phyloP scores from a whole-genome alignment of 2,888 invertebrate genomes.

The Ectobius pallidus region DNA sequence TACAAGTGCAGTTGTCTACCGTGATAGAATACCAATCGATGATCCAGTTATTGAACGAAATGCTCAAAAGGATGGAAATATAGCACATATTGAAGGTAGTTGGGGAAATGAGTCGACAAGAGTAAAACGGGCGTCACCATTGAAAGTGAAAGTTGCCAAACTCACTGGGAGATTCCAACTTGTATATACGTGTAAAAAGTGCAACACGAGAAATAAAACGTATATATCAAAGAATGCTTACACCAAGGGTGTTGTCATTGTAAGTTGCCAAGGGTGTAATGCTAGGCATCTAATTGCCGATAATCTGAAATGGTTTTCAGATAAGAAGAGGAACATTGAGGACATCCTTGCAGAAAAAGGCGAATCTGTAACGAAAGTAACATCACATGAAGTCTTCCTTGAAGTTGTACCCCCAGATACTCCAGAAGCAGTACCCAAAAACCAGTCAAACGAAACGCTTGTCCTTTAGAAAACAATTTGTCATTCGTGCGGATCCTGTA shows the following conservation, averaged over 20 bases:
- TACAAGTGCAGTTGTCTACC: too few species aligned
- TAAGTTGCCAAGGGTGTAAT: slow-evolving; percentile 83
- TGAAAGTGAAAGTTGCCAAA: slow-evolving; percentile 44
- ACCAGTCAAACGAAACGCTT: background rate
- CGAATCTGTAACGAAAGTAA: slow-evolving; percentile 66
- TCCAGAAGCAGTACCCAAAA: background rate
- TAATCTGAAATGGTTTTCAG: slow-evolving; percentile 93
- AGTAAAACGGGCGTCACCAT: too few species aligned
- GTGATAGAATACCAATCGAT: too few species aligned
- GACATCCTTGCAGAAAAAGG: slow-evolving; percentile 87
- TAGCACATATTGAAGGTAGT: too few species aligned
- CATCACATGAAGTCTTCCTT: slow-evolving; percentile 29
- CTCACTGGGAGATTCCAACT: slow-evolving; percentile 69
- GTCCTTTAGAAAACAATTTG: too few species aligned
- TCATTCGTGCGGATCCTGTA: too few species aligned
- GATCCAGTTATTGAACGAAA: too few species aligned
- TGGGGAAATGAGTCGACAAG: too few species aligned
- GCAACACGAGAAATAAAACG: slow-evolving; percentile 76
- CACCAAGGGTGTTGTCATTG: slow-evolving; percentile 88
- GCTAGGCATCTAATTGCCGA: slow-evolving; percentile 96
- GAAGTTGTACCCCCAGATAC: slow-evolving; percentile 6
- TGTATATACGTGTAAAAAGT: slow-evolving; percentile 89
- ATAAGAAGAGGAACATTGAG: slow-evolving; percentile 86
- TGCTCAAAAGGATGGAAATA: too few species aligned
- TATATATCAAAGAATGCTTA: slow-evolving; percentile 86